Conservation (phyloP, 2,113 vertebrate genomes). For the Scortum barcoo region DNA sequence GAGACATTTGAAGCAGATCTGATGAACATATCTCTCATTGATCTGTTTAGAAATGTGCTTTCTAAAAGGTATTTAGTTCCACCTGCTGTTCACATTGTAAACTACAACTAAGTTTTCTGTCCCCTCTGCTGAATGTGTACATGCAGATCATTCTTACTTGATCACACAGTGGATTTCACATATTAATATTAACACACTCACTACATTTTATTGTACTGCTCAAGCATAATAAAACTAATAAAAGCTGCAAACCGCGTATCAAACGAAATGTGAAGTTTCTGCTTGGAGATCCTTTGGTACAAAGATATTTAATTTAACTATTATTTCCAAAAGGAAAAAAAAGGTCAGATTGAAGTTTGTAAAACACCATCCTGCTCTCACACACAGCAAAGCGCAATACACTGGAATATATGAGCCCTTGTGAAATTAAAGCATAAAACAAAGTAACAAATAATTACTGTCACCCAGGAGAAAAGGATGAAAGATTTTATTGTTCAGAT, state of each 20-base stretch:
- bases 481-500: background rate
- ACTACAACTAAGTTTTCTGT: slow-evolving; percentile 48
- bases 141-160: background rate
- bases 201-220: background rate
- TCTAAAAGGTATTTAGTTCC: slow-evolving; percentile 57
- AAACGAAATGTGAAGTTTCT: background rate
- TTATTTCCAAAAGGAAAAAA: background rate
- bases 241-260: background rate
- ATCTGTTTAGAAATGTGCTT: background rate
- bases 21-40: background rate
- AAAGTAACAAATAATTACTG: background rate
- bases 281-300: background rate
- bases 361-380: background rate
- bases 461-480: background rate
- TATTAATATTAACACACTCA: background rate
- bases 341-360: background rate
- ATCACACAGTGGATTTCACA: background rate
- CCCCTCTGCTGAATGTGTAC: background rate
- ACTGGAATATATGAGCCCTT: background rate
- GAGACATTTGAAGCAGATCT: background rate
- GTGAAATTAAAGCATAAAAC: background rate
- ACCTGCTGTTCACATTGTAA: slow-evolving; percentile 70
- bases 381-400: no score
- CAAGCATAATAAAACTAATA: background rate
- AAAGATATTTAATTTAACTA: no score